Percentiles rank a stretch among this genome's conserved stretches.
phyloP scores from a whole-genome alignment of 2,888 invertebrate genomes.

The Xanthorhoe spadicearia region DNA sequence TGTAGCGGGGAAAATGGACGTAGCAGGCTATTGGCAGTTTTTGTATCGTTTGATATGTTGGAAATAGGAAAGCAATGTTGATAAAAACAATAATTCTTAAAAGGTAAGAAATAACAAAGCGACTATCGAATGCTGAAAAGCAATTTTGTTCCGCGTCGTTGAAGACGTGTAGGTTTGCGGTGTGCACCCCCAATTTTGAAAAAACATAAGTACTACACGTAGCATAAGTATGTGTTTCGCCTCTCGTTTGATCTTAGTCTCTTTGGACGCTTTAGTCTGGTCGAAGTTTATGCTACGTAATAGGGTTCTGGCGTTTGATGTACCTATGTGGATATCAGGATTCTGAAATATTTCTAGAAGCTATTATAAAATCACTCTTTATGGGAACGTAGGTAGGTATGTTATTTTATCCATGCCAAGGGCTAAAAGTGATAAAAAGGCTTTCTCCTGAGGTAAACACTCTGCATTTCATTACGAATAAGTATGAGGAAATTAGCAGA shows the following conservation, averaged over 20 bases:
- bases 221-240: not conserved
- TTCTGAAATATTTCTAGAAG: not conserved
- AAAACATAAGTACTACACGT: not conserved
- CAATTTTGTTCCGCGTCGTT: not conserved
- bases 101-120: not conserved
- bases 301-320: not conserved
- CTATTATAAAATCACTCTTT: not conserved
- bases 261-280: not conserved
- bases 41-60: slow-evolving; percentile 24
- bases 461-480: no score
- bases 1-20: slow-evolving; percentile 22
- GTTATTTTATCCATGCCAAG: no score
- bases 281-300: not conserved
- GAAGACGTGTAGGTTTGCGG: not conserved
- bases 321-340: not conserved
- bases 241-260: not conserved
- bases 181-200: not conserved
- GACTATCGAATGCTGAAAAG: not conserved
- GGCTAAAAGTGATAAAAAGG: no score
- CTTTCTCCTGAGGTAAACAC: no score
- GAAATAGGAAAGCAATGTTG: not conserved
- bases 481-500: no score
- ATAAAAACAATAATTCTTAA: not conserved
- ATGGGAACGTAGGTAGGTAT: no score
- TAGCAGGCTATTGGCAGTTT: slow-evolving; percentile 11